These are phyloP conservation scores for Lamellibrachia satsuma DNA, from an alignment of 2,888 invertebrate species.

Conservation along the genomic window DNA sequence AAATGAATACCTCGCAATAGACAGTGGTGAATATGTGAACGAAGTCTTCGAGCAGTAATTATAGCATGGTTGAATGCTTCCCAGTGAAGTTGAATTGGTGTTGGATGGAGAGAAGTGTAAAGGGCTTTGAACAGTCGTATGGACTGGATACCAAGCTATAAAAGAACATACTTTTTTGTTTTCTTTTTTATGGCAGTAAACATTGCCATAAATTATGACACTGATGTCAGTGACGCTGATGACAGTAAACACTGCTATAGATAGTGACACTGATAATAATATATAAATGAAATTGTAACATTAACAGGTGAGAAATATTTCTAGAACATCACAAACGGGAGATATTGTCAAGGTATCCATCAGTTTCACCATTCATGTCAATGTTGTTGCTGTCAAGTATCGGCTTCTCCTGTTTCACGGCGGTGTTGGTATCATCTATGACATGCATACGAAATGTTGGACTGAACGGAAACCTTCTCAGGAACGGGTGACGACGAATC, in stretches of 20 bases:
- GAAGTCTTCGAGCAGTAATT: too few species aligned
- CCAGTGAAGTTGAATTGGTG: too few species aligned
- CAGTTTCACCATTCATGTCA: background rate
- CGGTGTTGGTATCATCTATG: background rate
- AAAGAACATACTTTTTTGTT: too few species aligned
- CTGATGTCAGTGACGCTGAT: background rate
- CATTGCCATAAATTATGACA: background rate
- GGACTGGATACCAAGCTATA: too few species aligned
- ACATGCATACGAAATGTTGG: slow-evolving; percentile 25
- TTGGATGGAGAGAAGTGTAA: too few species aligned
- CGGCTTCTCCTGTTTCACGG: background rate
- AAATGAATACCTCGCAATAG: too few species aligned
- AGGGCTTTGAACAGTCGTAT: too few species aligned
- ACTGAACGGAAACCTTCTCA: slow-evolving; percentile 25
- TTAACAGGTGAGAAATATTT: background rate
- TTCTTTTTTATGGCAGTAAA: background rate
- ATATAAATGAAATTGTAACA: background rate
- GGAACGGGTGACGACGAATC: slow-evolving; percentile 24
- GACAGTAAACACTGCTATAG: background rate
- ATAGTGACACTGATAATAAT: background rate
- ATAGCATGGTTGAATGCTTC: too few species aligned
- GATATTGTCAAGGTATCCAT: background rate
- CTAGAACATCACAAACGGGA: background rate
- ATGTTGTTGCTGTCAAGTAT: background rate
- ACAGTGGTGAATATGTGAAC: too few species aligned